Base-by-base conservation (phyloP, 2,797 vertebrate genomes). In the Potorous gilbertii region DNA sequence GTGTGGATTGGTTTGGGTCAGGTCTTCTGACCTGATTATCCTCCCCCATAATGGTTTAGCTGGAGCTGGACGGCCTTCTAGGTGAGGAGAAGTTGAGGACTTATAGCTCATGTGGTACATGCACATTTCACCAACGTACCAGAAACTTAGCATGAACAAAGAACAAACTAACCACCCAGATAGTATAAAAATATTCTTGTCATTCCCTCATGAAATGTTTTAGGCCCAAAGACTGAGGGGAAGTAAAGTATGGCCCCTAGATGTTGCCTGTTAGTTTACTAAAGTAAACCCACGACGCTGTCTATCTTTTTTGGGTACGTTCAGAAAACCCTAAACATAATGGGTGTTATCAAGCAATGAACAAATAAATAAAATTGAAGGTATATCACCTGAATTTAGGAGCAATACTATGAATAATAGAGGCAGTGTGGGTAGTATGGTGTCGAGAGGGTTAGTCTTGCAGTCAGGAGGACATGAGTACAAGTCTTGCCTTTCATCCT, bases 311-410 rank as follows among this genome's bases (percentile, higher is more conserved):
- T 5, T 50, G 55, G 34, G 13, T 31, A 21, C 2, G 31, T 34
- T 50, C 46, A n/a, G n/a, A 3, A 0, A 54, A 92, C 50, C 59
- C 91, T 81, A 24, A 81, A 92, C 92, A 28, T 91, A 57, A 50
- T 56, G 55, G 31, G 28, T 50, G 5, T 46, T 4, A 4, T 54
- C 66, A 59, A 95, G 59, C 90, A 59, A 10, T 52, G 31, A 55
- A 87, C 40, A 27, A 90, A 13, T 46, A 74, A 96, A 94, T 5
- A 90, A 90, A 66, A 74, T 40, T 94, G 92, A 28, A 56, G 56
- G 66, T 92, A 24, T 14, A 1, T 55, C 24, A 31, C 34, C 55
- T 81, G 55, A 87, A 28, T n/a, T 89, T 52, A 92, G 54, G 55
- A 27, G 1, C 93, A 54, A 14, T 0, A 14, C 92, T 92, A 90